Percentiles rank a stretch among this genome's conserved stretches.
These are phyloP conservation scores for Balaeniceps rex DNA, from an alignment of 2,113 vertebrate genomes.

Conservation along the genomic window DNA sequence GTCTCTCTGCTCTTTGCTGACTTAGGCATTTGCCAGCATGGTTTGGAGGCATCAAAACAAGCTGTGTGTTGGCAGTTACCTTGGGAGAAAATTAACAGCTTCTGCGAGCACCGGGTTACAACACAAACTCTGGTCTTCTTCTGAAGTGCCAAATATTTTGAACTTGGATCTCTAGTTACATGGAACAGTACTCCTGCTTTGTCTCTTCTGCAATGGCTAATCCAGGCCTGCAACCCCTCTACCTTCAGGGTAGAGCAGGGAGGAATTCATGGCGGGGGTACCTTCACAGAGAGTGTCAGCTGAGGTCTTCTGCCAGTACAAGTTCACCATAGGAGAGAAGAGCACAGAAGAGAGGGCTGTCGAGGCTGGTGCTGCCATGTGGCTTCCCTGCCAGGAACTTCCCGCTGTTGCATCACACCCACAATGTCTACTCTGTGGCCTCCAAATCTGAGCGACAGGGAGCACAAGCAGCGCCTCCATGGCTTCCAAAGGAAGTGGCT, in stretches of 20 bases:
- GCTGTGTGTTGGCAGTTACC: neutral
- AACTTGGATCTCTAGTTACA: neutral
- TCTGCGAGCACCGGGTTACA: neutral
- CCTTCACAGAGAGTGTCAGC: neutral
- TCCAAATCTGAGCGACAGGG: neutral
- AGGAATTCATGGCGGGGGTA: neutral
- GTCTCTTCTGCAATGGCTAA: neutral
- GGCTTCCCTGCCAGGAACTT: neutral
- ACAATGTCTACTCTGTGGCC: too few relatives aligned
- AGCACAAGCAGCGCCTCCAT: fast-evolving
- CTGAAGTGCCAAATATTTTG: neutral
- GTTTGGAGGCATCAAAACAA: slow-evolving; percentile 37
- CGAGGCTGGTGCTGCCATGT: neutral
- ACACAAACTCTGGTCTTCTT: neutral
- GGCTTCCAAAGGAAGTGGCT: neutral
- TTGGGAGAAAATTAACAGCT: neutral
- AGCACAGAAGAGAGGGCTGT: neutral
- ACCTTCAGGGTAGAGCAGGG: neutral
- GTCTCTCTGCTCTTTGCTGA: neutral
- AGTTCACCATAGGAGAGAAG: neutral
- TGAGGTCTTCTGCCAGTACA: neutral
- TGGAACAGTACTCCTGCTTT: neutral
- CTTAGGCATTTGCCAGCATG: neutral
- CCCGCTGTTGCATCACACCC: fast-evolving
- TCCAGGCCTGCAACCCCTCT: neutral